phyloP scores from a whole-genome alignment of 2,113 vertebrate species.

The Vicugna pacos region DNA sequence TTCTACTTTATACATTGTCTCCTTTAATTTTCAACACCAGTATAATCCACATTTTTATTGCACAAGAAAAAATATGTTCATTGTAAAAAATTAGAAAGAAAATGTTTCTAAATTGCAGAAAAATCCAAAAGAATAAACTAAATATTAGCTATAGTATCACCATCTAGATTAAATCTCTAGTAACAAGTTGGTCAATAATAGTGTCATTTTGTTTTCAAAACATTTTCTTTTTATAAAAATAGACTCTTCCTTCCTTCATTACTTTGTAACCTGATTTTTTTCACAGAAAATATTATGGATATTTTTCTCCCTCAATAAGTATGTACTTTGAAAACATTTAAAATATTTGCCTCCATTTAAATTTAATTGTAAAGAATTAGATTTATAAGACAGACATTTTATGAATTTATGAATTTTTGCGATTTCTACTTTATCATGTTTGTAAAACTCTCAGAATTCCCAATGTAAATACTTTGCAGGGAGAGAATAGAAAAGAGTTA shows the following conservation, averaged over 20 bases:
- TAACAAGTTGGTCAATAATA: constrained; percentile 25
- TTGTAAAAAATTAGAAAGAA: constrained; percentile 31
- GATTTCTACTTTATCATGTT: constrained; percentile 23
- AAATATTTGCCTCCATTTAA: constrained; percentile 44
- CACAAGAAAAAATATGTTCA: neutral
- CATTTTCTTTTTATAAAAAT: constrained; percentile 59
- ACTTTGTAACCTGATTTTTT: constrained; percentile 21
- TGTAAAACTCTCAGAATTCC: constrained; percentile 51
- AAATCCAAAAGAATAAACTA: constrained; percentile 29
- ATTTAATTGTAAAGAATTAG: constrained; percentile 62
- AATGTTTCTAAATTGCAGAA: neutral
- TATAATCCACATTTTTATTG: constrained; percentile 28
- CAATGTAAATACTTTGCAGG: constrained; percentile 30
- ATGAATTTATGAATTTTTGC: neutral
- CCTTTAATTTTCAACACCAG: constrained; percentile 8
- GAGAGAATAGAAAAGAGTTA: neutral
- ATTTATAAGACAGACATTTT: neutral
- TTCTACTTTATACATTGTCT: neutral
- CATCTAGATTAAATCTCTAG: constrained; percentile 25
- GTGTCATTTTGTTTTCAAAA: constrained; percentile 46
- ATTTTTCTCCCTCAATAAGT: constrained; percentile 44
- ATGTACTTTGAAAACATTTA: constrained; percentile 1
- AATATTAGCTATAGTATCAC: neutral
- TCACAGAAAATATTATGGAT: neutral
- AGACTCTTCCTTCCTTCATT: constrained; percentile 38